Conservation (phyloP, 30 jellyfish, hydroid and myxozoan genomes). For the Aurelia coerulea region DNA sequence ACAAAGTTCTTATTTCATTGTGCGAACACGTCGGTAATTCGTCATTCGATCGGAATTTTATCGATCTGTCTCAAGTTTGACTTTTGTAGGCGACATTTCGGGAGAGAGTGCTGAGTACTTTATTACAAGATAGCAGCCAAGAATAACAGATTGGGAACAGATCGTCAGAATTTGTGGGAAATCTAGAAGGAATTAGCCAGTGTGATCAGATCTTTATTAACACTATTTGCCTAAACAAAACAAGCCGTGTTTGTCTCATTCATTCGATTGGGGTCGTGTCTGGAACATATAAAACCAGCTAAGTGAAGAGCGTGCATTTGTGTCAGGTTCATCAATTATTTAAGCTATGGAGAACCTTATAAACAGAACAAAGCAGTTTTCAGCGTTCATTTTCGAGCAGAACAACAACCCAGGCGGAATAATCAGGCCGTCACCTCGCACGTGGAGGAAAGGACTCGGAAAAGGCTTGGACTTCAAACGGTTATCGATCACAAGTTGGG, state of each 20-base stretch:
- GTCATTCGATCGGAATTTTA: constrained; percentile 3
- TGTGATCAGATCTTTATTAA: constrained; percentile 22
- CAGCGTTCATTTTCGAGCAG: constrained; percentile 60
- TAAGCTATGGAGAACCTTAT: constrained; percentile 67
- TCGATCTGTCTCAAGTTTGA: neutral
- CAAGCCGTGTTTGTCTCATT: constrained; percentile 11
- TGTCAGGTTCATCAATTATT: constrained; percentile 57
- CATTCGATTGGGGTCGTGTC: constrained; percentile 11
- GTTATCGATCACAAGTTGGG: constrained; percentile 72
- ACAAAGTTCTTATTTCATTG: neutral
- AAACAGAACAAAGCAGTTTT: constrained; percentile 59
- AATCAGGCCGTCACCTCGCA: constrained; percentile 64
- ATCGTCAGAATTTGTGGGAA: constrained; percentile 1
- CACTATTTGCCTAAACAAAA: constrained; percentile 16
- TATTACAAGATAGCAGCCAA: neutral
- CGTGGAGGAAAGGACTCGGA: constrained; percentile 57
- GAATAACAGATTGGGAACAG: neutral
- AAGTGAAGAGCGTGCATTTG: constrained; percentile 35
- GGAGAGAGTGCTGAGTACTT: neutral
- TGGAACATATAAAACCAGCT: neutral
- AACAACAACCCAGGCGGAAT: constrained; percentile 41
- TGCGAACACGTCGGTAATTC: neutral
- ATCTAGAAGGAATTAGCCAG: constrained; percentile 10
- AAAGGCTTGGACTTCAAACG: constrained; percentile 59
- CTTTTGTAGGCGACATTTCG: neutral